Evolutionary conservation across 53 echinoderm and acorn worm species (phyloP), one percentile per base, ranked within the genome.

Genomic region (Antedon mediterranea): DNA sequence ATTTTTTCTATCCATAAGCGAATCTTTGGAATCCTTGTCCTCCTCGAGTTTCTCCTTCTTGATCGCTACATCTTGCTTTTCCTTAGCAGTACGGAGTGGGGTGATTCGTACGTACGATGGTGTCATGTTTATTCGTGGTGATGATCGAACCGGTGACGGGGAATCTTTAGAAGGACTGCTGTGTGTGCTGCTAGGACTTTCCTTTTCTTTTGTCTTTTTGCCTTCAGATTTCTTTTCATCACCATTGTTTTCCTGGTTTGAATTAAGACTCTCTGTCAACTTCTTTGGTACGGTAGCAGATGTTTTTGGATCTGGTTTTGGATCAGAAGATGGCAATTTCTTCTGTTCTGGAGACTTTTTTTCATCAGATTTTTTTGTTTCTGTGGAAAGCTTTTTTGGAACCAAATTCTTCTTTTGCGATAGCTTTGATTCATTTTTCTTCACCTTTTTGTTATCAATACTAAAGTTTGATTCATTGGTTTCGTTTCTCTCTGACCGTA

Each of bases 1-100:
- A 71, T 84, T 80, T 74, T 89, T 85, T 81, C 89, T 93, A 79
- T 93, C 94, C 88, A 88, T 90, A 79, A 90, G 84, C 43, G 83
- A 42, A 34, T 89, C 80, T 43, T 86, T 72, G 30, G 75, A 33
- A 31, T 90, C 90, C 14, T 88, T 80, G 26, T 85, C 86, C 11
- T 57, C 33, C 28, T 77, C 83, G 33, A 28, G 77, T 77, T 77
- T 83, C 28, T 29, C 76, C 28, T 75, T 34, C 70, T 32, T 80
- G 26, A 29, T 43, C 15, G 32, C 37, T 34, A 29, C 33, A 11
- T 43, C 30, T 73, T 74, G 34, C 29, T 83, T 78, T 13, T 78
- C 74, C 18, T 37, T 74, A 15, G 29, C 74, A 28, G 9, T 74
- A 74, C 31, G 31, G 30, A 43, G 75, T 20, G 77, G 77, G 72